Base-by-base conservation (phyloP, 2,888 invertebrate genomes). In the Psylliodes chrysocephalus region DNA sequence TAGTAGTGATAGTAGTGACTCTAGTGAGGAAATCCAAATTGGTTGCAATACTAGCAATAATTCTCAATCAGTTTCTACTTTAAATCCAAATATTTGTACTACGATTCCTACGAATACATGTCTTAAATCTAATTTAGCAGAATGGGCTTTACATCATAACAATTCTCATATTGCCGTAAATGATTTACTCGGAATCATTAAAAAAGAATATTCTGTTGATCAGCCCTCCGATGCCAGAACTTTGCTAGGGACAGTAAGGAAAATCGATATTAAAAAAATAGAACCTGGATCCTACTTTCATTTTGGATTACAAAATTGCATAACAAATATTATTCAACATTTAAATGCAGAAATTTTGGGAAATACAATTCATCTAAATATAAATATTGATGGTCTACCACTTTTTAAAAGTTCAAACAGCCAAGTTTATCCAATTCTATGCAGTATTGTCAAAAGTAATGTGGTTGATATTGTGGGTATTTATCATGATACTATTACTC, bases 341-440 rank as follows among this genome's bases (percentile, higher is more conserved):
- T 4, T 14, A 12, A 18, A 10, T 18, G 8, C 10, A 10, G 15
- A 19, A 46, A 10, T 52, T 6, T 15, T 52, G 8, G 25, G 17
- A 6, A 33, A 15, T 12, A 52, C 49, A 30, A 22, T 15, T 28
- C 17, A 42, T n/a, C 28, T 49, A 28, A 12, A 18, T 42, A 42
- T 63, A 7, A 63, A 60, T 8, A 59, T 60, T 17, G 55, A 64
- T 60, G 60, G 64, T 10, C 42, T 60, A 30, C 51, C 54, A 18
- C 42, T 64, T 28, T 17, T 51, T 7, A 51, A 64, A 54, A 64
- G 64, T 35, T 49, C 55, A 15, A 35, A 22, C 12, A 60, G 64
- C 28, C 55, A 60, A 22, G 8, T 64, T 8, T 60, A 60, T 12
- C 64, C 60, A 30, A 60, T 64, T 22, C 46, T 64, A 30, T 60